Evolutionary conservation across 1,140 invertebrate species (phyloP), one percentile per base, ranked within the genome.

Genomic region (Doryteuthis pealeii): DNA sequence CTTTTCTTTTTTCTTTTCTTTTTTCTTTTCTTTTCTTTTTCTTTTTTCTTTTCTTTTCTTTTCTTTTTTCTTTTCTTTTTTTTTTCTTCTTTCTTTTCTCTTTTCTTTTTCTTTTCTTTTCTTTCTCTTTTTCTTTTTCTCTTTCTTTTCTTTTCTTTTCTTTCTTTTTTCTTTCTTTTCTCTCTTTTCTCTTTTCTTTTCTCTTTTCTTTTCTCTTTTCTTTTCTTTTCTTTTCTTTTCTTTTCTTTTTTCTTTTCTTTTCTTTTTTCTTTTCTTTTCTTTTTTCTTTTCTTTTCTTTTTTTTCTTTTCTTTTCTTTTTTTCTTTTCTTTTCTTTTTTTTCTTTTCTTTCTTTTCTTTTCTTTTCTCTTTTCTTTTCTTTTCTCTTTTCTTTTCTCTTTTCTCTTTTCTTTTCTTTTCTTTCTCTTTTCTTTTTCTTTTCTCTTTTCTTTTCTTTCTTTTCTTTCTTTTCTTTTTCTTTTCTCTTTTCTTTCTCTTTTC

Each of bases 71-170:
- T n/a, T n/a, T 5, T 62, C 18, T 6, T 71, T 71, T 18, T 6
- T 88, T 32, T 85, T 88, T 70, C 79, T 88, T 35, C n/a, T n/a
- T n/a, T 40, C 10, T 40, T 40, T 40, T 5, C 3, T 40, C 4
- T 40, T 18, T 35, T 72, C 14, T n/a, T 28, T 65, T 1, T 35
- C 43, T 6, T 40, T 26, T 18, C 14, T 15, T 5, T 26, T 62
- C 18, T n/a, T 8, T n/a, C 5, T 22, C 6, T 28, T 62, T 62
- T 62, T n/a, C n/a, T n/a, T n/a, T n/a, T n/a, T n/a, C 10, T 40
- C 10, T 40, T 40, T 5, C 3, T 40, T 3, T 40, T 18, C 35
- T 72, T 22, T n/a, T 28, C 43, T 1, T 35, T 49, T 6, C n/a
- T 26, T 18, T 26, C 15, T 5, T 26, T 62, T 62, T n/a, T 8